Percentiles rank a stretch among this genome's conserved stretches.
Conservation (phyloP, 2,797 vertebrate genomes). For the Psittacula derbiana region DNA sequence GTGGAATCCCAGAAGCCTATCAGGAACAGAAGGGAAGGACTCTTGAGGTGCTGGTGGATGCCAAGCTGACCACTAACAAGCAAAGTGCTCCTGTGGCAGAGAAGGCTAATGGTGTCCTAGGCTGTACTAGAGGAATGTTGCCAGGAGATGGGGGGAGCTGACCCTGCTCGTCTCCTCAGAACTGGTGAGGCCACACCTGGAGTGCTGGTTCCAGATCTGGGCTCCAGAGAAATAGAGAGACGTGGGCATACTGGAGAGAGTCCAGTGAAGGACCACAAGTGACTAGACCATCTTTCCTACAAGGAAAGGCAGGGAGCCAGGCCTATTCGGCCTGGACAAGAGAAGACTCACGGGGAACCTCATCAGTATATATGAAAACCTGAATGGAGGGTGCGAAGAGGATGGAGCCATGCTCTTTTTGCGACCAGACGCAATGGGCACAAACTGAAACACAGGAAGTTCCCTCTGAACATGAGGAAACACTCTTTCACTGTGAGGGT, state of each 20-base stretch:
- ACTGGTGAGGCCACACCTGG: neutral
- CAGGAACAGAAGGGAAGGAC: neutral
- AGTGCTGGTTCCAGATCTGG: neutral
- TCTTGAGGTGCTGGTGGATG: neutral
- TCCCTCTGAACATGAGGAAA: neutral
- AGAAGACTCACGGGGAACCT: neutral
- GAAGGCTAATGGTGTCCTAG: neutral
- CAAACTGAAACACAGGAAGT: neutral
- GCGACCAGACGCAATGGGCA: neutral
- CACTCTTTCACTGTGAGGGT: neutral
- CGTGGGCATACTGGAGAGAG: neutral
- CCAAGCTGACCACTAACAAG: neutral
- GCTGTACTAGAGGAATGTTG: neutral
- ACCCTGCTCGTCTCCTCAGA: neutral
- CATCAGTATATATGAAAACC: neutral
- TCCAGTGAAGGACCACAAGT: neutral
- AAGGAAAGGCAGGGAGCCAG: neutral
- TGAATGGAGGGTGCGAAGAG: neutral
- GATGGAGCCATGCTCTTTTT: neutral
- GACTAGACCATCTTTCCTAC: neutral
- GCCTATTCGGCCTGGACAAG: neutral
- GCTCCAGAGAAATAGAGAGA: neutral
- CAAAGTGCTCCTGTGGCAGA: neutral
- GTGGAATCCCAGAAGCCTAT: neutral
- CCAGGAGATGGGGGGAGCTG: neutral